Conservation (phyloP, 1,140 invertebrate genomes). For the Galendromus occidentalis region DNA sequence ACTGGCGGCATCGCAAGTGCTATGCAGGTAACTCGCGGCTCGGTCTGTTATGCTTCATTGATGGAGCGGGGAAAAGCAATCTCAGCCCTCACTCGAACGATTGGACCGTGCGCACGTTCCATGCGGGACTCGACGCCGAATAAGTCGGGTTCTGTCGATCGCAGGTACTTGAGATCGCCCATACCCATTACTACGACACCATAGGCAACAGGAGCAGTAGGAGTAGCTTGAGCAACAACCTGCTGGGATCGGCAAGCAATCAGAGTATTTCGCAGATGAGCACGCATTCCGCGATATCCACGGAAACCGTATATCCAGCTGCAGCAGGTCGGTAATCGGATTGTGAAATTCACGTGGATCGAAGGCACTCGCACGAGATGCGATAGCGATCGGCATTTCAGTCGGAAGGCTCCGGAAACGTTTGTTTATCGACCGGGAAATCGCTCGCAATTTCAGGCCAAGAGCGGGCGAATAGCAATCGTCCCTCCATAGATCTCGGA, state of each 20-base stretch:
- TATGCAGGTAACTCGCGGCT: constrained; percentile 59
- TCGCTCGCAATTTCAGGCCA: background rate
- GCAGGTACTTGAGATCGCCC: constrained; percentile 75
- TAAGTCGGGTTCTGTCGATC: background rate
- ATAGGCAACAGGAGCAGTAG: constrained; percentile 8
- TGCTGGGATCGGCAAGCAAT: background rate
- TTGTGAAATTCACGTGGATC: too few species aligned
- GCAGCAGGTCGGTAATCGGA: background rate
- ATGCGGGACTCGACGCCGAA: background rate
- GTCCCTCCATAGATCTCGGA: background rate
- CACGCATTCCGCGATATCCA: constrained; percentile 8
- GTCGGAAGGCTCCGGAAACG: too few species aligned
- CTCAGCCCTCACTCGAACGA: background rate
- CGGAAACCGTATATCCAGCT: background rate
- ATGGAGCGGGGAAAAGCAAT: constrained; percentile 17
- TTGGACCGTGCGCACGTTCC: background rate
- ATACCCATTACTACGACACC: constrained; percentile 66
- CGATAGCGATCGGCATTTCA: too few species aligned
- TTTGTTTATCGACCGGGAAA: too few species aligned
- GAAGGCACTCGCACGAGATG: too few species aligned
- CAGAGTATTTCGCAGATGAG: constrained; percentile 7
- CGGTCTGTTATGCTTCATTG: background rate
- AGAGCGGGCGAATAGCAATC: background rate
- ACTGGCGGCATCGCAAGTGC: constrained; percentile 91
- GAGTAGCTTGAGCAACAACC: constrained; percentile 2